Evolutionary conservation across 2,113 vertebrate genomes (phyloP), one percentile per base, ranked within the genome.

Genomic region (Garra rufa): DNA sequence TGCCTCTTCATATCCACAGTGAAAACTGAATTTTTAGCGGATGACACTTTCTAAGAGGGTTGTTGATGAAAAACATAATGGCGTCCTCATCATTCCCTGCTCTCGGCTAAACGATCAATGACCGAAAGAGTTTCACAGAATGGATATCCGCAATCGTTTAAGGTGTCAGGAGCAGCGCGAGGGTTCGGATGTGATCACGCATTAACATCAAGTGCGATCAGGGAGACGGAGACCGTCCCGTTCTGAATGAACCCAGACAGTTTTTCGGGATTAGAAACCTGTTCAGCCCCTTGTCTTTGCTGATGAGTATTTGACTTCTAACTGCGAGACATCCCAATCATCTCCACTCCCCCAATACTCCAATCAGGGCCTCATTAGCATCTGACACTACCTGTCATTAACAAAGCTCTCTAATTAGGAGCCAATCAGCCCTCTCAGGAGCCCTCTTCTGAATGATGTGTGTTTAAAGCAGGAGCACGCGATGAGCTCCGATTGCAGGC

Each of bases 301-400:
- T 86, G 89, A 90, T 86, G 87, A 88, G 88, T 81, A 69, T 90
- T 90, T 90, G 88, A 90, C 88, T 90, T 89, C 83, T 85, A 89
- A 88, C 86, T 87, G 84, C 82, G 73, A 86, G 74, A 79, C 82
- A 82, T 90, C 81, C 84, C 83, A 88, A 86, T 88, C 89, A 87
- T 90, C 86, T 88, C 80, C 87, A 83, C 85, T 85, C 87, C 81
- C 76, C 78, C 82, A 82, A 80, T 84, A 88, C 89, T 91, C 88
- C 88, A 91, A 89, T 91, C 89, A 90, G 86, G 43, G 82, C 84
- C 88, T 91, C 85, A 85, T 91, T 89, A 91, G 87, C 84, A 88
- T 85, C 87, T 90, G 88, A 89, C 91, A 89, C 87, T 86, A 88
- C 87, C 88, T 89, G 85, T 89, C 88, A 89, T 89, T 88, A 90